Evolutionary conservation across 30 jellyfish, hydroid and myxozoan species (phyloP).

Genomic region (Aurelia sp.): DNA sequence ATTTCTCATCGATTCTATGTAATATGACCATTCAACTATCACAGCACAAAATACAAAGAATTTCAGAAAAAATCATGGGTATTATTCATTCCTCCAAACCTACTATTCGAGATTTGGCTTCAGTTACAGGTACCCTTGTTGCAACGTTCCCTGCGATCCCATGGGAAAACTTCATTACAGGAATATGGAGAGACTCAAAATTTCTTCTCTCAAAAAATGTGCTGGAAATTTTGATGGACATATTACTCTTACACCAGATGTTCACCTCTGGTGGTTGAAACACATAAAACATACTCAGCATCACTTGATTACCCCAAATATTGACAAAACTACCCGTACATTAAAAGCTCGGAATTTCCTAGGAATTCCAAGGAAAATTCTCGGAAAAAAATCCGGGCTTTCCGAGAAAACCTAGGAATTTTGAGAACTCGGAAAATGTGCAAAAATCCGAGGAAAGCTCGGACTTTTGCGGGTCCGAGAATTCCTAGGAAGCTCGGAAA

Average conservation of each 20-base stretch:
- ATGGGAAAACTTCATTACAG: constrained; percentile 35
- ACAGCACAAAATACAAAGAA: background rate
- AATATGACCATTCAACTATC: background rate
- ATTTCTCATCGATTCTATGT: background rate
- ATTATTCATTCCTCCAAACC: background rate
- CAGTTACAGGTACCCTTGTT: constrained; percentile 15
- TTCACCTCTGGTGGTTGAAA: constrained; percentile 24
- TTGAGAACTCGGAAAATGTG: no score
- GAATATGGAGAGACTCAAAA: constrained; percentile 4
- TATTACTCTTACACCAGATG: background rate
- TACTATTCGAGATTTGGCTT: constrained; percentile 32
- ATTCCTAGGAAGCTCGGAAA: no score
- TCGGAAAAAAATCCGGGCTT: no score
- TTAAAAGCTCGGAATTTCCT: no score
- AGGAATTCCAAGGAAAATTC: no score
- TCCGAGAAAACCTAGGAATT: no score
- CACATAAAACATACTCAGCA: background rate
- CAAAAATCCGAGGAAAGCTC: no score
- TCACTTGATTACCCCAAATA: background rate
- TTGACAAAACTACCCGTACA: constrained; percentile 23
- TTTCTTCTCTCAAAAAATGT: background rate
- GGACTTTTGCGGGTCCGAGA: no score
- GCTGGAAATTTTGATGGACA: constrained; percentile 30
- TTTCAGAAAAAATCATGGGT: background rate
- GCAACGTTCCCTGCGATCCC: constrained; percentile 30